phyloP scores from a whole-genome alignment of 2,113 vertebrate genomes.

The Alligator sinensis region DNA sequence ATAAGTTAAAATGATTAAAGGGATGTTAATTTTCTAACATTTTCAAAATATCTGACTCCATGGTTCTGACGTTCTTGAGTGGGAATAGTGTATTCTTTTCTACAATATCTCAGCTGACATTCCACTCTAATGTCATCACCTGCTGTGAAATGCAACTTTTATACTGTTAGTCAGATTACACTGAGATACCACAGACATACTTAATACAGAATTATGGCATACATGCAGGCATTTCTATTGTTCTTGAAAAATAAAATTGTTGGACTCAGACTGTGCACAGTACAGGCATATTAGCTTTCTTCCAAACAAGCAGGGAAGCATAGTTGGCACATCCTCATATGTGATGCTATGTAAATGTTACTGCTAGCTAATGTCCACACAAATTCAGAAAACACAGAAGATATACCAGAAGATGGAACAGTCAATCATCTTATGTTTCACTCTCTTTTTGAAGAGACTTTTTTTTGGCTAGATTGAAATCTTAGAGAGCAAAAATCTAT shows the following conservation, averaged over 20 bases:
- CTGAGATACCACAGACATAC: not conserved
- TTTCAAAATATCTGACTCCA: not conserved
- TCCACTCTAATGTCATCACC: not conserved
- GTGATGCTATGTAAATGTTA: not conserved
- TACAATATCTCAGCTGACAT: not conserved
- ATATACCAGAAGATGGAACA: not conserved
- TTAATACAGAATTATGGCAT: not conserved
- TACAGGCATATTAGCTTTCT: not conserved
- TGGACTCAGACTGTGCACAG: not conserved
- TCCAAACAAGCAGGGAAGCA: not conserved
- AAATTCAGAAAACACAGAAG: not conserved
- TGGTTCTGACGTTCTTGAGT: not conserved
- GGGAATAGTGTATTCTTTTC: not conserved
- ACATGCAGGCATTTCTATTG: not conserved
- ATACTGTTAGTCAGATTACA: not conserved
- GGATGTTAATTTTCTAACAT: not conserved
- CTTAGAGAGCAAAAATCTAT: not conserved
- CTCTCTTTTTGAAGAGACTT: not conserved
- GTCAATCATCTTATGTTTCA: not conserved
- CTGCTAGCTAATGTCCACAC: not conserved
- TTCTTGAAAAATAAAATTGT: not conserved
- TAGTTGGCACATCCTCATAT: not conserved
- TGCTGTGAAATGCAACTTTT: not conserved
- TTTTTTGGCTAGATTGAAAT: not conserved
- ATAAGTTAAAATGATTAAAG: not conserved